phyloP scores from a whole-genome alignment of 2,797 vertebrate species.

The Intellagama lesueurii region DNA sequence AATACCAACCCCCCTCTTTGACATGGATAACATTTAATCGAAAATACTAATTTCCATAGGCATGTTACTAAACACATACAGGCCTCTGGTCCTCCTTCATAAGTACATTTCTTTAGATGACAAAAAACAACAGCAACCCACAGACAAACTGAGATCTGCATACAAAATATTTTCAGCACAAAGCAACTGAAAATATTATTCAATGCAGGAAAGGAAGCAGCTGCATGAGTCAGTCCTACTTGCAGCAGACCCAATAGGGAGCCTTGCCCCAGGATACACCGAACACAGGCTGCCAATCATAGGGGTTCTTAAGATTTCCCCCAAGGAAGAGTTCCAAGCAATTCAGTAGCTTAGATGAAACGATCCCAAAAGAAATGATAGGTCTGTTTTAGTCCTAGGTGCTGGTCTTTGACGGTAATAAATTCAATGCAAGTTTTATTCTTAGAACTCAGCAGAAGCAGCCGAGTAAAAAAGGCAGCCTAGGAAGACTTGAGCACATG shows the following conservation, averaged over 20 bases:
- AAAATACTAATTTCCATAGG: neutral
- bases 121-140: neutral
- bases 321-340: neutral
- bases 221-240: slow-evolving; percentile 4
- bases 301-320: neutral
- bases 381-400: neutral
- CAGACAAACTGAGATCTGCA: neutral
- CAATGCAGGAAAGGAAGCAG: neutral
- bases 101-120: neutral
- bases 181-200: neutral
- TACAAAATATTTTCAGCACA: neutral
- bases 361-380: too few relatives aligned
- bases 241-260: neutral
- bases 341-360: neutral
- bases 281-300: neutral
- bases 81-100: neutral
- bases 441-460: too few relatives aligned
- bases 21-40: too few relatives aligned
- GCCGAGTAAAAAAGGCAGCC: too few relatives aligned
- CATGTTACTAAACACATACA: neutral
- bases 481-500: too few relatives aligned
- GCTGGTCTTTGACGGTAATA: too few relatives aligned
- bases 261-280: neutral
- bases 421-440: too few relatives aligned
- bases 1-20: too few relatives aligned